phyloP scores from a whole-genome alignment of 2,797 vertebrate genomes.

The Kryptolebias ocellatus region DNA sequence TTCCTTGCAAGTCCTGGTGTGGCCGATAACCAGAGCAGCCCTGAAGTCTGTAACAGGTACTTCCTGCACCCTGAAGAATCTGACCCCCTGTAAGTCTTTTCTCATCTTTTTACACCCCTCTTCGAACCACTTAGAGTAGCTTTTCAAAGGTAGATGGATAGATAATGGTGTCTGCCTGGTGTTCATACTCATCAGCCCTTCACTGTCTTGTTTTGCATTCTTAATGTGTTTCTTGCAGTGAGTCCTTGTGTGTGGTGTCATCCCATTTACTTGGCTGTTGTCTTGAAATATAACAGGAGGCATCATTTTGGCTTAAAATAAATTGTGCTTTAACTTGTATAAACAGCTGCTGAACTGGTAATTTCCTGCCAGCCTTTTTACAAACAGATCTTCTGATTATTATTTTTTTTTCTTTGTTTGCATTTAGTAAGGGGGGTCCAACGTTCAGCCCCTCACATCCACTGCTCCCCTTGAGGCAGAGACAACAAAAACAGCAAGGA shows the following conservation, averaged over 20 bases:
- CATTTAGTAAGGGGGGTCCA: slow-evolving; percentile 86
- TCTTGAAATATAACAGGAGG: not conserved
- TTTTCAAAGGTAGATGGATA: slow-evolving; percentile 28
- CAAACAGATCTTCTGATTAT: not conserved
- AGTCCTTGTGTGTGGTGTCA: slow-evolving; percentile 4
- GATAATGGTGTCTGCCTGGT: not conserved
- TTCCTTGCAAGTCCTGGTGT: slow-evolving; percentile 87
- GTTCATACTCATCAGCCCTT: slow-evolving; percentile 11
- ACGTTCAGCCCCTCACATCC: slow-evolving; percentile 92
- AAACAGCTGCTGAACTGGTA: not conserved
- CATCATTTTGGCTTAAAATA: not conserved
- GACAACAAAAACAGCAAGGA: slow-evolving; percentile 91
- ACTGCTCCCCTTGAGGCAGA: slow-evolving; percentile 93
- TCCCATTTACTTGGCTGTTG: not conserved
- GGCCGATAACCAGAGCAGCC: slow-evolving; percentile 79
- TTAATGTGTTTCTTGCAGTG: not conserved
- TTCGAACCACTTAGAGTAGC: slow-evolving; percentile 40
- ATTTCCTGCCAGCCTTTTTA: not conserved
- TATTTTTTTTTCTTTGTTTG: slow-evolving; percentile 12
- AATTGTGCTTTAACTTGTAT: not conserved
- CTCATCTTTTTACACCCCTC: slow-evolving; percentile 51
- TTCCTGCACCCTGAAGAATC: slow-evolving; percentile 89
- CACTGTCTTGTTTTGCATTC: slow-evolving; percentile 7
- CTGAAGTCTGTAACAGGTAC: slow-evolving; percentile 88
- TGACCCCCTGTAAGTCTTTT: slow-evolving; percentile 85